Percentiles rank a stretch among this genome's conserved stretches.
phyloP scores from a whole-genome alignment of 2,113 vertebrate genomes.

The Coracopsis vasa region DNA sequence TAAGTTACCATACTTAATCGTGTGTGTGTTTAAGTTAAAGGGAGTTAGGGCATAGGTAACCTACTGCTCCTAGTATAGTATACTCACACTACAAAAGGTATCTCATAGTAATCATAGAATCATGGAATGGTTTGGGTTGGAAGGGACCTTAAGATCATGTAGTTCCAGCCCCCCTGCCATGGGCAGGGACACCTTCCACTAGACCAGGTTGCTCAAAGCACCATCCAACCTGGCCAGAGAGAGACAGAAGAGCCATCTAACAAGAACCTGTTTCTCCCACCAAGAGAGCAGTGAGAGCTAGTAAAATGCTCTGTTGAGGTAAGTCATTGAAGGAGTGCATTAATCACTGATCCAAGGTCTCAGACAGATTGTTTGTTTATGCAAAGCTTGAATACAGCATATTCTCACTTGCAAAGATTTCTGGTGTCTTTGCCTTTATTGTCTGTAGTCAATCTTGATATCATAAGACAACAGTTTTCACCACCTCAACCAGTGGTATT shows the following conservation, averaged over 20 bases:
- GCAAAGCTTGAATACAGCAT: background rate
- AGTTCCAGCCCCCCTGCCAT: background rate
- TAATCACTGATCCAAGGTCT: background rate
- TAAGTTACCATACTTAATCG: background rate
- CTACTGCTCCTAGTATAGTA: background rate
- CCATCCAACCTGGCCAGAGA: background rate
- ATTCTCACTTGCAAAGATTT: background rate
- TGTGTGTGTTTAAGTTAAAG: background rate
- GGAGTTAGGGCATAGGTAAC: background rate
- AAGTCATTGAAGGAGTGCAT: background rate
- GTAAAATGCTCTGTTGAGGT: background rate
- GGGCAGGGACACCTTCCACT: background rate
- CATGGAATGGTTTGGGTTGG: background rate
- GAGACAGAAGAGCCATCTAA: background rate
- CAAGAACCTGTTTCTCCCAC: background rate
- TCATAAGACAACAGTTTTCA: background rate
- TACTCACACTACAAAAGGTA: background rate
- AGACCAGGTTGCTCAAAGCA: background rate
- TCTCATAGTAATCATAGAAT: background rate
- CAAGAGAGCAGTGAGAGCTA: background rate
- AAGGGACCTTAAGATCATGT: background rate
- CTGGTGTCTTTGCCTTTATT: background rate
- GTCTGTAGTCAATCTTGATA: background rate
- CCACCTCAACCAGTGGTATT: background rate
- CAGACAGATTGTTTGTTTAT: background rate